A percentile compares a stretch with the other conserved stretches of the same genome.
Evolutionary conservation across 2,113 vertebrate species (phyloP).

Genomic region (Clarias magur): DNA sequence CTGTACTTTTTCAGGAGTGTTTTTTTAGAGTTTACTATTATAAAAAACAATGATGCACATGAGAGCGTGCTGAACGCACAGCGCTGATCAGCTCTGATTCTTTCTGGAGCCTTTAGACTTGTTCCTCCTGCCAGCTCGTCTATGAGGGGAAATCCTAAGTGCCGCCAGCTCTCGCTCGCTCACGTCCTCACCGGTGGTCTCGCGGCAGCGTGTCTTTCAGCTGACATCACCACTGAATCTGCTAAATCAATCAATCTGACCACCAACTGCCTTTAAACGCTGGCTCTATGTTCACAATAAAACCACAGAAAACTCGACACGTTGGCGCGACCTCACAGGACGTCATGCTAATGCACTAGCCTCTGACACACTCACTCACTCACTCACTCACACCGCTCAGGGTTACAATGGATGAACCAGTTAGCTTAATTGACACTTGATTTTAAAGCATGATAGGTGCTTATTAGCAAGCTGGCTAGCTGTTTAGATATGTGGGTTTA

Average conservation of each 20-base stretch:
- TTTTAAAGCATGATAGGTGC: not conserved
- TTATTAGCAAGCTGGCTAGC: not conserved
- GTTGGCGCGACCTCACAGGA: not conserved
- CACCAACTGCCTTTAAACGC: not conserved
- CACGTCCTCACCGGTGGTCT: slow-evolving; percentile 17
- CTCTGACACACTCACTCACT: not conserved
- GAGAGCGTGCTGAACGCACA: slow-evolving; percentile 6
- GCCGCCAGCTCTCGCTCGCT: not conserved
- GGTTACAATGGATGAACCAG: not conserved
- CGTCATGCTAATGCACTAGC: not conserved
- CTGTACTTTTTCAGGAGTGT: not conserved
- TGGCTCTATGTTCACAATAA: not conserved
- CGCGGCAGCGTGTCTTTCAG: not conserved
- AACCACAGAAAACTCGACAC: not conserved
- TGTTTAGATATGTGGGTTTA: not conserved
- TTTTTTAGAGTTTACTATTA: not conserved
- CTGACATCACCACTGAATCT: slow-evolving; percentile 4
- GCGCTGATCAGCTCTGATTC: slow-evolving; percentile 39
- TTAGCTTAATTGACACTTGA: not conserved
- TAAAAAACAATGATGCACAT: not conserved
- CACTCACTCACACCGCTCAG: too few relatives aligned
- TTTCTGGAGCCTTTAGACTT: slow-evolving; percentile 40
- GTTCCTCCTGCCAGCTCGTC: slow-evolving; percentile 32
- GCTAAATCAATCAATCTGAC: slow-evolving; percentile 27
- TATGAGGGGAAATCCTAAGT: not conserved